Evolutionary conservation across 1,140 invertebrate species (phyloP).

Genomic region (Dreissena polymorpha): DNA sequence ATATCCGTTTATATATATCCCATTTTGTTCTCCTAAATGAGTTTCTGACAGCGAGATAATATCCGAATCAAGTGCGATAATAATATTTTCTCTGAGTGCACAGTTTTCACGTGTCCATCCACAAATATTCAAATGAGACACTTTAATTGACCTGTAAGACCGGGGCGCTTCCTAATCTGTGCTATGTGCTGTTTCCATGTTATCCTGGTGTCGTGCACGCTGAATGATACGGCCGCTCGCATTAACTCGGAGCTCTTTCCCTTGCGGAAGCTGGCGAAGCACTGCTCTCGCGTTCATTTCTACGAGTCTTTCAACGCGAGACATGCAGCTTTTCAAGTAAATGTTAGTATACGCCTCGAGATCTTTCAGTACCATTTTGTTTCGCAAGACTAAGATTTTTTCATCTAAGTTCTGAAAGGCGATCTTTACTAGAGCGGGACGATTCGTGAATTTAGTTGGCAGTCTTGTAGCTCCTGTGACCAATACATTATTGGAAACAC

Average conservation of each 20-base stretch:
- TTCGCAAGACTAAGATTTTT: slow-evolving; percentile 37
- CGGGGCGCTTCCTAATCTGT: slow-evolving; percentile 1
- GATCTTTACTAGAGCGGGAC: slow-evolving; percentile 38
- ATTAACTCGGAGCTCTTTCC: slow-evolving; percentile 16
- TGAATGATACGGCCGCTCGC: slow-evolving; percentile 33
- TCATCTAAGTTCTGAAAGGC: slow-evolving; percentile 28
- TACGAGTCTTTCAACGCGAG: slow-evolving; percentile 38
- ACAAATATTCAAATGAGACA: slow-evolving; percentile 29
- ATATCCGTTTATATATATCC: no score
- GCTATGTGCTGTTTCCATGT: no score
- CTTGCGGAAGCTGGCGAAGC: slow-evolving; percentile 19
- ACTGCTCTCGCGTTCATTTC: slow-evolving; percentile 48
- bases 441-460: slow-evolving; percentile 5
- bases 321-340: slow-evolving; percentile 47
- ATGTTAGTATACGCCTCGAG: slow-evolving; percentile 9
- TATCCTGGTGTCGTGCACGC: neutral
- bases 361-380: slow-evolving; percentile 24
- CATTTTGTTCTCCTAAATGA: no score
- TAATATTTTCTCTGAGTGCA: no score
- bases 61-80: no score
- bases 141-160: slow-evolving; percentile 6
- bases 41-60: no score
- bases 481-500: slow-evolving; percentile 19
- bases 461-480: slow-evolving; percentile 25
- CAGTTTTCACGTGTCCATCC: no score